Evolutionary conservation across 2,113 vertebrate genomes (phyloP).

Genomic region (Actenoides lindsayi): DNA sequence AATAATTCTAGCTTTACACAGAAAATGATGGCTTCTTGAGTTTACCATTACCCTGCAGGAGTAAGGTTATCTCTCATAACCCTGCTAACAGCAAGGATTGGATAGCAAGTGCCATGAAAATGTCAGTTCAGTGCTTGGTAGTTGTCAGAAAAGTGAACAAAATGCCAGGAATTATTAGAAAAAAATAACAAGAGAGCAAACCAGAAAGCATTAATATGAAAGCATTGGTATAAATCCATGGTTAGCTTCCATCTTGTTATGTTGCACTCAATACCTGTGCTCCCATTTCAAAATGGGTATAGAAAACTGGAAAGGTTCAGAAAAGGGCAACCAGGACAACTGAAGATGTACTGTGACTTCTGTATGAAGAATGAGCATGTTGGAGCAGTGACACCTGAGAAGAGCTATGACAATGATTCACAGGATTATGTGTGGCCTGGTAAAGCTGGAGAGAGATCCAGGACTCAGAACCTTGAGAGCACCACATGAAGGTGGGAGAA

Average conservation of each 20-base stretch:
- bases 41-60: background rate
- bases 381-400: background rate
- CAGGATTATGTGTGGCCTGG: background rate
- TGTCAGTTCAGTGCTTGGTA: background rate
- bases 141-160: background rate
- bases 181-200: background rate
- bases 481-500: background rate
- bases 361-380: background rate
- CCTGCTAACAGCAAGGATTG: background rate
- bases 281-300: background rate
- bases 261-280: background rate
- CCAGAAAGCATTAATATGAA: background rate
- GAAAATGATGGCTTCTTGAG: background rate
- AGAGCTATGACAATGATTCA: background rate
- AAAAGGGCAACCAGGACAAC: accelerated
- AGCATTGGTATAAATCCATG: background rate
- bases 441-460: background rate
- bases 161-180: background rate
- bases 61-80: background rate
- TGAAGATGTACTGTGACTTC: background rate
- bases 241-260: background rate
- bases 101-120: background rate
- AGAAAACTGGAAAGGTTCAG: background rate
- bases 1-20: background rate
- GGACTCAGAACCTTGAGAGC: background rate